A percentile compares a stretch with the other conserved stretches of the same genome.
Conservation (phyloP, 2,113 vertebrate species). For the Mustelus asterias region DNA sequence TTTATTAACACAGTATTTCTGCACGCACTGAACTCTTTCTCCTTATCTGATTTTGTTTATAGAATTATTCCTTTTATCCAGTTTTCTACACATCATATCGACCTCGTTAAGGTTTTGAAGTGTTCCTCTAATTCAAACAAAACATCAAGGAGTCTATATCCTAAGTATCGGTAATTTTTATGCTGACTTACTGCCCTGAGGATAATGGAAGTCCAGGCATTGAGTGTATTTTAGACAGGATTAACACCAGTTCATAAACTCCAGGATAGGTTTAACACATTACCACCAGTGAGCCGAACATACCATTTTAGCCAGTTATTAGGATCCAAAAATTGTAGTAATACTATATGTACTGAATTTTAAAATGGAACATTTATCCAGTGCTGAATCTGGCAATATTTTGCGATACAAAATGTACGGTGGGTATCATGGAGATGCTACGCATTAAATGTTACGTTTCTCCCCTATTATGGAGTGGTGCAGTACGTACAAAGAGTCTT, state of each 20-base stretch:
- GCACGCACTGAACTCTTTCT: neutral
- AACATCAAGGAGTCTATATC: conserved; percentile 26
- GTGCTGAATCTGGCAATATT: neutral
- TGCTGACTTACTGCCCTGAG: conserved; percentile 11
- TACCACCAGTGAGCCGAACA: neutral
- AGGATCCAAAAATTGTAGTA: neutral
- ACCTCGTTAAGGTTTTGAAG: conserved; percentile 34
- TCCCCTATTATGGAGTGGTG: neutral
- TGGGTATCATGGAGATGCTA: neutral
- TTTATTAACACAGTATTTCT: neutral
- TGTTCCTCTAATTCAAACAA: conserved; percentile 27
- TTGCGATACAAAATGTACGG: neutral
- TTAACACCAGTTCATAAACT: neutral
- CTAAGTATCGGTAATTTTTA: conserved; percentile 15
- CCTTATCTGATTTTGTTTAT: conserved; percentile 36
- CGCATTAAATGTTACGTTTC: neutral
- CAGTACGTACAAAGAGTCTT: neutral
- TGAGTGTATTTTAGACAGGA: conserved; percentile 4
- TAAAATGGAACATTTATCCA: neutral
- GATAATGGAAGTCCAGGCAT: neutral
- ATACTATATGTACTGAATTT: neutral
- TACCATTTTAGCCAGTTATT: neutral
- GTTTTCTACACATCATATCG: conserved; percentile 26
- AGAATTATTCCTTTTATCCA: conserved; percentile 37
- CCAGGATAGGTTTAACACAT: neutral